Evolutionary conservation across 2,888 invertebrate genomes (phyloP), one percentile per base, ranked within the genome.

Genomic region (Anthophora plumipes): DNA sequence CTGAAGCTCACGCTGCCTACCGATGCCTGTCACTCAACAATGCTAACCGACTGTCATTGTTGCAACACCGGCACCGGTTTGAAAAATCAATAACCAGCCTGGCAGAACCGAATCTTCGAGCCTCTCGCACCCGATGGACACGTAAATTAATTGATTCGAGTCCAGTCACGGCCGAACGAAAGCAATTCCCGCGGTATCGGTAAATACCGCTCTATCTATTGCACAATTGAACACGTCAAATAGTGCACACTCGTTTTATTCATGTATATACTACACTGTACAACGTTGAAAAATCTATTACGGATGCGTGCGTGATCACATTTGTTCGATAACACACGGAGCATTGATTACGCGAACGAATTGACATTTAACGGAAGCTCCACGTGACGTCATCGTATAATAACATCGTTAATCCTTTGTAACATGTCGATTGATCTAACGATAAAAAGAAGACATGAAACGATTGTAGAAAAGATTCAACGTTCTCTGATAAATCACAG

Each of bases 1-100:
- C 68, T 31, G 80, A 80, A 80, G 67, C 67, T 39, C 31, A 31
- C 31, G 31, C 31, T 31, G 72, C 60, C 73, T 57, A 70, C 74
- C 41, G 68, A 71, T 69, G 70, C 57, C 61, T 59, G 66, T 61
- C 61, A 11, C 63, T 61, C 61, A 31, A 78, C 76, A 84, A 80
- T 71, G 59, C 72, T 67, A 79, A 77, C 22, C 74, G 69, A 46
- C 61, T 63, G 83, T 82, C 74, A 84, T 86, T 80, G 73, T 82
- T 75, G 73, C 55, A 66, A 59, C 71, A 70, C 66, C 77, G 54
- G 61, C 60, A 41, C 17, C 17, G 41, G 54, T n/a, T 22, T 68
- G 76, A 86, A 85, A 86, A 82, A 86, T 86, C 85, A 80, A 86
- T 86, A 86, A 54, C 68, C 85, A 41, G 37, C 68, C 37, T 68